Evolutionary conservation across 1,140 invertebrate species (phyloP), one percentile per base, ranked within the genome.

Genomic region (Atta cephalotes): DNA sequence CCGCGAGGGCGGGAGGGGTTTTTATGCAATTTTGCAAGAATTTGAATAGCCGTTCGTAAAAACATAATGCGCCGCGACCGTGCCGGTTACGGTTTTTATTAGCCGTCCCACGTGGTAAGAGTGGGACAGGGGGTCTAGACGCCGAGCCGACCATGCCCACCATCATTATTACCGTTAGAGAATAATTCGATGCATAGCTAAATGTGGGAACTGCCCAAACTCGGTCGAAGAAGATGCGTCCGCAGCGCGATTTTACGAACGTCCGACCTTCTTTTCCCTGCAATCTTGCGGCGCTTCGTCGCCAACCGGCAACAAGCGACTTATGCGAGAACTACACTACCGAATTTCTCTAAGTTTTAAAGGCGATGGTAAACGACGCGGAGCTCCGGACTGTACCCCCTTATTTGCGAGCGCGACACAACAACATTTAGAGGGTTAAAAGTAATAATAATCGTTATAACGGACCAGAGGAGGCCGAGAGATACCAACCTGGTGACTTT

Each of bases 401-500:
- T 70, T 60, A 89, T 90, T 89, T 89, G 85, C 71, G 81, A 63
- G 78, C 71, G 77, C 71, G 88, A 89, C 80, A 84, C 62, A 66
- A 21, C 35, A 72, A 58, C 51, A 62, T 86, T 74, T 70, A 74
- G 53, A n/a, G 56, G 31, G 31, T 56, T 56, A 60, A 77, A 87
- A 16, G 58, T 70, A n/a, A 21, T 82, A 82, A 63, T 84, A 53
- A 74, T 87, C 25, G 80, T 58, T 63, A 28, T 72, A 84, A 71
- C 14, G 28, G 21, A 60, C 35, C 21, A 16, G 49, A 14, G 39
- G 21, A 58, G 79, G 74, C 62, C 39, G 70, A 16, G 5, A 51
- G 66, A 53, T 65, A 71, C 18, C 39, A 58, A 98, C 98, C 98
- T 98, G 39, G 97, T 97, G 28, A 97, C 95, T 92, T 97, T 97